Evolutionary conservation across 2,797 vertebrate genomes (phyloP).

Genomic region (Nannoperca australis): DNA sequence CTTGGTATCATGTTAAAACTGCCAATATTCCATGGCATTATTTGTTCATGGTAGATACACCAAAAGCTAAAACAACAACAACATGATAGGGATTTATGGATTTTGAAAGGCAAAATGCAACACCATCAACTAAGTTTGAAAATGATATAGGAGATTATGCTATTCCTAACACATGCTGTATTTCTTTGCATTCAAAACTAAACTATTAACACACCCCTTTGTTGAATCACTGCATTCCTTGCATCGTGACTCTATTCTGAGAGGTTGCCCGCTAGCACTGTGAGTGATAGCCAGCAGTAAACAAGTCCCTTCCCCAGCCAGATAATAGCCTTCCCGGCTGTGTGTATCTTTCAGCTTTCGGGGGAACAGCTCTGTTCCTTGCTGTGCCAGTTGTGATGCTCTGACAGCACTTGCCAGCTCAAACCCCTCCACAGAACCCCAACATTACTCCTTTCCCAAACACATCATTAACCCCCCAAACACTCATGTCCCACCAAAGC

Average conservation of each 20-base stretch:
- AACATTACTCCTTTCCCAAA: conserved; percentile 59
- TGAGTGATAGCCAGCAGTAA: conserved; percentile 65
- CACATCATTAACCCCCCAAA: conserved; percentile 65
- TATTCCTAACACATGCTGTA: neutral
- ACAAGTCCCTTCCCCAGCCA: conserved; percentile 58
- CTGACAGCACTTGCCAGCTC: conserved; percentile 34
- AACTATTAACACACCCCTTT: conserved; percentile 1
- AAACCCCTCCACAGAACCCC: conserved; percentile 38
- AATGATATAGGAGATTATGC: neutral
- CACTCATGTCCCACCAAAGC: conserved; percentile 35
- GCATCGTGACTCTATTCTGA: conserved; percentile 36
- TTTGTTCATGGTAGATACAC: neutral
- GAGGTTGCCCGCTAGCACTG: conserved; percentile 47
- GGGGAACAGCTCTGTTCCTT: conserved; percentile 36
- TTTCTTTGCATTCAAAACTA: neutral
- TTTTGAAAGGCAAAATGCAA: neutral
- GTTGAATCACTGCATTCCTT: conserved; percentile 28
- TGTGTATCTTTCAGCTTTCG: conserved; percentile 59
- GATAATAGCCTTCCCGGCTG: conserved; percentile 67
- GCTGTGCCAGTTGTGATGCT: conserved; percentile 54
- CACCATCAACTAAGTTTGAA: neutral
- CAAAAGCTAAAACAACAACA: neutral
- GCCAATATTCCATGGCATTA: neutral
- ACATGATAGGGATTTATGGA: neutral
- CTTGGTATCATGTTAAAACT: neutral